Percentiles rank a stretch among this genome's conserved stretches.
phyloP scores from a whole-genome alignment of 2,888 invertebrate genomes.

The Macrophya annulata region DNA sequence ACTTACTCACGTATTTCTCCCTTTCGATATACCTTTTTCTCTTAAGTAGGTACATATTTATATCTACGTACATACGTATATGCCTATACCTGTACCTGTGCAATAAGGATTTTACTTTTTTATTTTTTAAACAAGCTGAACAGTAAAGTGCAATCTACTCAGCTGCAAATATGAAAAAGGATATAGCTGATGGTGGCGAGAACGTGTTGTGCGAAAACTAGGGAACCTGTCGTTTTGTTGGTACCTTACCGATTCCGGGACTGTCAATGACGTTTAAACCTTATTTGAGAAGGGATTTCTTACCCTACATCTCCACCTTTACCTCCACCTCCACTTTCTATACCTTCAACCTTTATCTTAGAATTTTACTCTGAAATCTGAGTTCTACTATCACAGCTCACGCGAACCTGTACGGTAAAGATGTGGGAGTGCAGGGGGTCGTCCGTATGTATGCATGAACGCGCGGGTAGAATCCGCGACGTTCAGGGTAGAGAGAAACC shows the following conservation, averaged over 20 bases:
- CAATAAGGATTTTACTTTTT: not conserved
- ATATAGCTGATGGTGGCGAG: not conserved
- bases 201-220: slow-evolving; percentile 23
- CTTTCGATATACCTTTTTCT: slow-evolving; percentile 4
- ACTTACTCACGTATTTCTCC: slow-evolving; percentile 67
- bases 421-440: slow-evolving; percentile 14
- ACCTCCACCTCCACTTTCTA: not conserved
- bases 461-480: slow-evolving; percentile 66
- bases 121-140: not conserved
- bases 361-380: slow-evolving; percentile 25
- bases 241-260: slow-evolving; percentile 1
- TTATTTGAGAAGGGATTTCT: slow-evolving; percentile 38
- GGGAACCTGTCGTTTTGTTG: slow-evolving; percentile 24
- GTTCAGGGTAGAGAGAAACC: slow-evolving; percentile 57
- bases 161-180: not conserved
- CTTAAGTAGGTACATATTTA: not conserved
- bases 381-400: slow-evolving; percentile 38
- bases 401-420: slow-evolving; percentile 10
- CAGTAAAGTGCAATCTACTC: not conserved
- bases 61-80: too few relatives aligned
- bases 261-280: slow-evolving; percentile 50
- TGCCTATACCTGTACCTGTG: too few relatives aligned
- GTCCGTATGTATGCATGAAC: slow-evolving; percentile 66
- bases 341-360: slow-evolving; percentile 28
- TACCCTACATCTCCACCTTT: too few relatives aligned